phyloP scores from a whole-genome alignment of 2,888 invertebrate species.

The Drosophila macrospina region DNA sequence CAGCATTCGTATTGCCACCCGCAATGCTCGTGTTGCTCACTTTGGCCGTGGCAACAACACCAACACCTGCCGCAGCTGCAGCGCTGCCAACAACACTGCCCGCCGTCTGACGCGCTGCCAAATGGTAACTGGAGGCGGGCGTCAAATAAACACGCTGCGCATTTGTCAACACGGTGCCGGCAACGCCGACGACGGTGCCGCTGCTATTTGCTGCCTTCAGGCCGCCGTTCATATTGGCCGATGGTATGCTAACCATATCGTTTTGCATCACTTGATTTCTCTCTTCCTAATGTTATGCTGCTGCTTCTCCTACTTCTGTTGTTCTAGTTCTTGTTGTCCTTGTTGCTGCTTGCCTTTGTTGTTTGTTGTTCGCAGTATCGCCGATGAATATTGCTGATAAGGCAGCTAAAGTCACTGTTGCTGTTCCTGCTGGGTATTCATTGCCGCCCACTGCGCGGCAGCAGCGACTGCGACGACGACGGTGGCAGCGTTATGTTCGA shows the following conservation, averaged over 20 bases:
- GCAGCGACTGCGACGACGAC: slow-evolving; percentile 32
- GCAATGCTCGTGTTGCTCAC: slow-evolving; percentile 43
- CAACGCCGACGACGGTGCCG: slow-evolving; percentile 53
- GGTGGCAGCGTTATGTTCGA: slow-evolving; percentile 11
- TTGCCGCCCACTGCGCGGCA: slow-evolving; percentile 32
- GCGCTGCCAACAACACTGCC: slow-evolving; percentile 29
- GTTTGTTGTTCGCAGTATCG: too few species aligned
- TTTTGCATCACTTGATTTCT: slow-evolving; percentile 77
- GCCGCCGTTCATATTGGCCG: slow-evolving; percentile 80
- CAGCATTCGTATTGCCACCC: slow-evolving; percentile 19
- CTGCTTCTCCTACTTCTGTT: background rate
- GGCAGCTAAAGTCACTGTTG: slow-evolving; percentile 16
- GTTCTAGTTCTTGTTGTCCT: too few species aligned
- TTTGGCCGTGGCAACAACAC: slow-evolving; percentile 39
- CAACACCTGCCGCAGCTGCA: slow-evolving; percentile 43
- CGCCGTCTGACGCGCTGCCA: slow-evolving; percentile 51
- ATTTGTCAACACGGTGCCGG: slow-evolving; percentile 63
- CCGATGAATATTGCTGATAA: slow-evolving; percentile 10
- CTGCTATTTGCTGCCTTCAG: slow-evolving; percentile 60
- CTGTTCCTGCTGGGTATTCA: slow-evolving; percentile 41
- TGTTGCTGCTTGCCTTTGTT: too few species aligned
- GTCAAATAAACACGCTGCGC: slow-evolving; percentile 61
- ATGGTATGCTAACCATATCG: slow-evolving; percentile 84
- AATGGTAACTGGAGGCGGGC: slow-evolving; percentile 51
- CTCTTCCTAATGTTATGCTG: slow-evolving; percentile 24